phyloP scores from a whole-genome alignment of 2,113 vertebrate genomes.

The Silurus asotus region DNA sequence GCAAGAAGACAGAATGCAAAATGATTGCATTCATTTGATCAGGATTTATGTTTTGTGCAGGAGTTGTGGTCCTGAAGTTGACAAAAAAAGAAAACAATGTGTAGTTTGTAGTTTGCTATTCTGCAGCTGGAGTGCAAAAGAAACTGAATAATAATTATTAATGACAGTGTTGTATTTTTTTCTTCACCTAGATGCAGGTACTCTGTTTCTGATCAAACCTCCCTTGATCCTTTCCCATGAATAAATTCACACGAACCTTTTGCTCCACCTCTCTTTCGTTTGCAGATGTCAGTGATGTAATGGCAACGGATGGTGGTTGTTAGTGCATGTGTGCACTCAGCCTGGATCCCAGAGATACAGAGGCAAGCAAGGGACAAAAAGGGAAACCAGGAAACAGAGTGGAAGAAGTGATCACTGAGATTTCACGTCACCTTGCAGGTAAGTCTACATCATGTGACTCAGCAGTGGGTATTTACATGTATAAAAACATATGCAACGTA shows the following conservation, averaged over 20 bases:
- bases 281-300: conserved; percentile 46
- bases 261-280: conserved; percentile 15
- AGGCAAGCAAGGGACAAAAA: conserved; percentile 22
- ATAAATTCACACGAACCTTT: conserved; percentile 1
- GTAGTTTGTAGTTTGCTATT: background rate
- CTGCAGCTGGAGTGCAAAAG: background rate
- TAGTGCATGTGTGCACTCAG: conserved; percentile 8
- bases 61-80: background rate
- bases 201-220: background rate
- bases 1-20: background rate
- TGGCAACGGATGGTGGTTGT: conserved; percentile 2
- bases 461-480: background rate
- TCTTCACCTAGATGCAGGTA: background rate
- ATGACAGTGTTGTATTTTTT: background rate
- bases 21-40: background rate
- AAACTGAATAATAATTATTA: background rate
- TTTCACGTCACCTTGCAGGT: conserved; percentile 30
- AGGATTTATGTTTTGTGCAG: background rate
- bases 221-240: background rate
- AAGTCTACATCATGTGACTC: conserved; percentile 15
- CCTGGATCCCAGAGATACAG: conserved; percentile 31
- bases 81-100: background rate
- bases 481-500: background rate
- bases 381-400: conserved; percentile 10
- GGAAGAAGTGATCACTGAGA: conserved; percentile 1